Conservation (phyloP, 2,113 vertebrate species). For the Ifrita kowaldi region DNA sequence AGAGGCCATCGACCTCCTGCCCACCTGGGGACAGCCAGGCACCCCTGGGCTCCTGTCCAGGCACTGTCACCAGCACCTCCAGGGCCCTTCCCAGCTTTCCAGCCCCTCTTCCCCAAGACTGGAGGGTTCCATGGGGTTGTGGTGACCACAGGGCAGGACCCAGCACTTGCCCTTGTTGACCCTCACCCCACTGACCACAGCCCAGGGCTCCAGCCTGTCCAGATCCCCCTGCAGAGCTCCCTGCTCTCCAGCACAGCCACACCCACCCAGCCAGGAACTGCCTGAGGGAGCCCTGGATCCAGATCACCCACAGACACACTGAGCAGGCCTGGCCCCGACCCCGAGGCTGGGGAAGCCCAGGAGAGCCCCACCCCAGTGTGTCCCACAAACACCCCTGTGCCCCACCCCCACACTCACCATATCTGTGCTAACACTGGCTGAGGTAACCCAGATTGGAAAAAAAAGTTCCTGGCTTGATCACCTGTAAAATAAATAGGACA, state of each 20-base stretch:
- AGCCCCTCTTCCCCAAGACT: not conserved
- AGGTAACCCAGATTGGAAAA: constrained; percentile 95
- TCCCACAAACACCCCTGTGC: not conserved
- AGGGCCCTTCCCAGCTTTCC: not conserved
- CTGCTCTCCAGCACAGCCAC: not conserved
- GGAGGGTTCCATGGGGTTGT: not conserved
- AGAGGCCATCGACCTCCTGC: not conserved
- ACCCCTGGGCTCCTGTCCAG: not conserved
- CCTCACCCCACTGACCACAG: not conserved
- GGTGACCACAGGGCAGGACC: not conserved
- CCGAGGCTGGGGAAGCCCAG: not conserved
- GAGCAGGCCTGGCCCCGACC: not conserved
- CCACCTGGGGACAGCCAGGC: not conserved
- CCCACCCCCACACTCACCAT: constrained; percentile 81
- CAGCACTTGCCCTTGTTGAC: not conserved
- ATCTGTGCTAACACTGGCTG: constrained; percentile 97
- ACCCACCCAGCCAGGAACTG: not conserved
- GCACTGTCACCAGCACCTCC: not conserved
- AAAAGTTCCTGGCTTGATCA: constrained; percentile 98
- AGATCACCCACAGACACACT: accelerated
- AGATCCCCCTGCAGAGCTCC: not conserved
- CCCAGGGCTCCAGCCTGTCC: not conserved
- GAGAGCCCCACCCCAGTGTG: not conserved
- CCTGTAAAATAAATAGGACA: constrained; percentile 71
- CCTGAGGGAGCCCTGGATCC: not conserved